A percentile compares a stretch with the other conserved stretches of the same genome.
Evolutionary conservation across 2,113 vertebrate genomes (phyloP).

Genomic region (Menura novaehollandiae): DNA sequence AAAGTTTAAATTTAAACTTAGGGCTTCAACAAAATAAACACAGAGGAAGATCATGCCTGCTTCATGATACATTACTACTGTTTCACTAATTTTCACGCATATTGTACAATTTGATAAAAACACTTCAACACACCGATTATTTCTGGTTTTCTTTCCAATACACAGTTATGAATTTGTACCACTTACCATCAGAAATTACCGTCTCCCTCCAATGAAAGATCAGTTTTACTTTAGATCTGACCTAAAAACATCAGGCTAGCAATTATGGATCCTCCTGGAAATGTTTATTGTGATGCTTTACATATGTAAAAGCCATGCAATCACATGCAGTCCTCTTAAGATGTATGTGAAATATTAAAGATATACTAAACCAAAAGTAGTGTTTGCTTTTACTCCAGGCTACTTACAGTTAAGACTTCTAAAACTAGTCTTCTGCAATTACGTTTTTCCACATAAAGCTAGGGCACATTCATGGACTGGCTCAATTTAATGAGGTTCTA

Average conservation of each 20-base stretch:
- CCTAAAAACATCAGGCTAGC: neutral
- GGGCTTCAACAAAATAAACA: neutral
- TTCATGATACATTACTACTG: neutral
- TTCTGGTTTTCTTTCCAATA: neutral
- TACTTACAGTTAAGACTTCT: slow-evolving; percentile 9
- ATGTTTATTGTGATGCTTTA: neutral
- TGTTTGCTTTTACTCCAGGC: slow-evolving; percentile 16
- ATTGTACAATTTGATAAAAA: neutral
- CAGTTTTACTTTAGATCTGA: neutral
- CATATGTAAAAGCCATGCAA: neutral
- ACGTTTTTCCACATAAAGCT: slow-evolving; percentile 47
- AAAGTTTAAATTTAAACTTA: neutral
- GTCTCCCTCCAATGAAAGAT: neutral
- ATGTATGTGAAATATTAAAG: slow-evolving; percentile 4
- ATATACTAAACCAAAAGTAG: neutral
- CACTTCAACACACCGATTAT: neutral
- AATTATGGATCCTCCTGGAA: neutral
- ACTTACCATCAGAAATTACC: neutral
- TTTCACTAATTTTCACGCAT: neutral
- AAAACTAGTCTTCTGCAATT: slow-evolving; percentile 25
- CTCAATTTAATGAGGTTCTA: slow-evolving; percentile 48
- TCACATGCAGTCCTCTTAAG: neutral
- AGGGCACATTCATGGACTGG: neutral
- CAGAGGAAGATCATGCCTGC: neutral
- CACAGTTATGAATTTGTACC: neutral